Base-by-base conservation (phyloP, 2,888 invertebrate species). In the Coenonympha glycerion region DNA sequence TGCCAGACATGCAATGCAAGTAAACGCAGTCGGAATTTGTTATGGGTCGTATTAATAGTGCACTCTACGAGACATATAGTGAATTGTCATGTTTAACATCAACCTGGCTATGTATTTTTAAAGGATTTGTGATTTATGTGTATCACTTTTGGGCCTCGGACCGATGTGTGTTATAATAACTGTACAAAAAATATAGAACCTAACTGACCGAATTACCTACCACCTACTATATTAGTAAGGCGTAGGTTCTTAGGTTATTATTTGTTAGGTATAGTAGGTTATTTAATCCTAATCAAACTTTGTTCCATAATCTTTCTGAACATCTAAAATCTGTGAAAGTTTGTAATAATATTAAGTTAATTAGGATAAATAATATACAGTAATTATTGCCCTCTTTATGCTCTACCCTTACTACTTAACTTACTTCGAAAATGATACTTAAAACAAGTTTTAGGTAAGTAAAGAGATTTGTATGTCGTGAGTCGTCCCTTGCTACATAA, bases 401-500 rank as follows among this genome's bases (percentile, higher is more conserved):
- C 18, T 34, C 34, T n/a, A n/a, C 3, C 18, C 34, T 18, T 34
- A 16, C 6, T 6, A 34, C 13, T 15, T 37, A 4, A 26, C 6
- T 9, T 9, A 37, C 46, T n/a, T 26, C 9, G 11, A 28, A 24
- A 21, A 47, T 39, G 21, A 24, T 6, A 50, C 16, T 39, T 46
- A 60, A 55, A 57, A 63, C 61, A 62, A 59, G 59, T 56, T 53
- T 60, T 60, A 53, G 52, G 50, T 52, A 53, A 52, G 50, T 52
- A 53, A 56, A 50, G 47, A 63, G 56, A 63, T 66, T 62, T 61
- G 58, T 56, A 58, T 59, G 60, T 68, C 64, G 58, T 56, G 58
- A 59, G 60, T 68, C 64, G 62, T 62, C 62, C 61, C 62, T 60
- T 64, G 60, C 63, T 69, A 73, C 74, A 77, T 79, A 81, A 82